Evolutionary conservation across 2,113 vertebrate genomes (phyloP).

Genomic region (Gavia stellata): DNA sequence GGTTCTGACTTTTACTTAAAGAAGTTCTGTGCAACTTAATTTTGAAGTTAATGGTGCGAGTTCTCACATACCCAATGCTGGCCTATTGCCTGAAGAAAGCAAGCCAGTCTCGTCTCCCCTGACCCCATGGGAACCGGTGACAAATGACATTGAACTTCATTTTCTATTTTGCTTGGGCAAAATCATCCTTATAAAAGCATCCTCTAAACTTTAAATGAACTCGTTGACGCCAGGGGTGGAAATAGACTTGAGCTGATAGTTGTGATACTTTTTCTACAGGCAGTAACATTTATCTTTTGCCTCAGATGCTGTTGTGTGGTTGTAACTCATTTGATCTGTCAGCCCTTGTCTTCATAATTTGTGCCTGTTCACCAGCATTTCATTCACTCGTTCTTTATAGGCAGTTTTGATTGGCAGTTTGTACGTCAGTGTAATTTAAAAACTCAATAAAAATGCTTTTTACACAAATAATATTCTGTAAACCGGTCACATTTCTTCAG

Average conservation of each 20-base stretch:
- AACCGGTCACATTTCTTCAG: slow-evolving; percentile 5
- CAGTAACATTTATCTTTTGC: too few species aligned
- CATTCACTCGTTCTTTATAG: neutral
- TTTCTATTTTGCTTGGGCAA: neutral
- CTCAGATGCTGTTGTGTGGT: neutral
- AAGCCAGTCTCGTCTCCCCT: neutral
- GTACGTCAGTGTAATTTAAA: neutral
- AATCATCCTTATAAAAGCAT: neutral
- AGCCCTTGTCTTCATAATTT: neutral
- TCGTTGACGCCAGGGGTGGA: neutral
- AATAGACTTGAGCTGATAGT: neutral
- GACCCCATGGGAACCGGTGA: neutral
- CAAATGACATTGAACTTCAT: neutral
- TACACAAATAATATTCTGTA: slow-evolving; percentile 30
- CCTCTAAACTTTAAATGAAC: neutral
- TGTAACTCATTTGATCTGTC: neutral
- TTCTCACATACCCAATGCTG: neutral
- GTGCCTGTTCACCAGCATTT: neutral
- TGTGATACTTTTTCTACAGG: too few species aligned
- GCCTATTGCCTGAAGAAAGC: neutral
- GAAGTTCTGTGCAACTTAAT: neutral
- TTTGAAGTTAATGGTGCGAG: neutral
- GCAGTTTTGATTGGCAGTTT: slow-evolving; percentile 26
- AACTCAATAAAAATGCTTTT: slow-evolving; percentile 47
- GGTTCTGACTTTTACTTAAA: neutral